Percentiles rank a stretch among this genome's conserved stretches.
These are phyloP conservation scores for Drosophila mimica DNA, from an alignment of 2,888 invertebrate genomes.

Conservation along the genomic window DNA sequence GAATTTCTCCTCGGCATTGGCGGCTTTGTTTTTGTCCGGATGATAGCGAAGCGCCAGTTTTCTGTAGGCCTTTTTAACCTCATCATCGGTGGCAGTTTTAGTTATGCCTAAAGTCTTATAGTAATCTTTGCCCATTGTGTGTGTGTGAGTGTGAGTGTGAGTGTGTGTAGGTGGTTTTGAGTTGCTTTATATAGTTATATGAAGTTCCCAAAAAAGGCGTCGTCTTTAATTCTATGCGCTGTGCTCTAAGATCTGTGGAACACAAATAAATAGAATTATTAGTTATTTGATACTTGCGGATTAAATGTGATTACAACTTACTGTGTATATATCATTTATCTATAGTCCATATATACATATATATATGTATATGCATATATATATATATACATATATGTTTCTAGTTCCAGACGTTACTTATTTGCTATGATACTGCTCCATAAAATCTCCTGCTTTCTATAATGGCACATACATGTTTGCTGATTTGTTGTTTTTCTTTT, in stretches of 20 bases:
- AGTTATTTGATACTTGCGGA: neutral
- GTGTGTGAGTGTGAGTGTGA: slow-evolving; percentile 21
- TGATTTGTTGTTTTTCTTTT: slow-evolving; percentile 34
- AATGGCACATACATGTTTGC: slow-evolving; percentile 75
- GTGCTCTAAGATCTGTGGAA: slow-evolving; percentile 47
- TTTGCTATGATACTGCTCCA: slow-evolving; percentile 72
- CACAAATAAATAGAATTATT: neutral
- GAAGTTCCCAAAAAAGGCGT: slow-evolving; percentile 26
- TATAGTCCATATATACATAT: slow-evolving; percentile 50
- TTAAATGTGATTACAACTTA: slow-evolving; percentile 14
- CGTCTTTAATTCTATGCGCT: slow-evolving; percentile 39
- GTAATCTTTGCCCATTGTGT: slow-evolving; percentile 97
- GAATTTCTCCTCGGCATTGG: slow-evolving; percentile 98
- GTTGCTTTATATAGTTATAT: slow-evolving; percentile 29
- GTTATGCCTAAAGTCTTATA: slow-evolving; percentile 96
- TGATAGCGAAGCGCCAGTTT: slow-evolving; percentile 99
- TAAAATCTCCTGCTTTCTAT: slow-evolving; percentile 50
- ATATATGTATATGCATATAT: neutral
- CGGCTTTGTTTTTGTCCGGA: slow-evolving; percentile 98
- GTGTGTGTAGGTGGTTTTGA: slow-evolving; percentile 18
- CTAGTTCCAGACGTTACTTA: slow-evolving; percentile 54
- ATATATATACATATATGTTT: slow-evolving; percentile 21
- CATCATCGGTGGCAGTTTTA: slow-evolving; percentile 96
- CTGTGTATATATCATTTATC: slow-evolving; percentile 46
- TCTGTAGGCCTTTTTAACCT: slow-evolving; percentile 98